Evolutionary conservation across 2,797 vertebrate genomes (phyloP).

Genomic region (Sebastiscus tertius): DNA sequence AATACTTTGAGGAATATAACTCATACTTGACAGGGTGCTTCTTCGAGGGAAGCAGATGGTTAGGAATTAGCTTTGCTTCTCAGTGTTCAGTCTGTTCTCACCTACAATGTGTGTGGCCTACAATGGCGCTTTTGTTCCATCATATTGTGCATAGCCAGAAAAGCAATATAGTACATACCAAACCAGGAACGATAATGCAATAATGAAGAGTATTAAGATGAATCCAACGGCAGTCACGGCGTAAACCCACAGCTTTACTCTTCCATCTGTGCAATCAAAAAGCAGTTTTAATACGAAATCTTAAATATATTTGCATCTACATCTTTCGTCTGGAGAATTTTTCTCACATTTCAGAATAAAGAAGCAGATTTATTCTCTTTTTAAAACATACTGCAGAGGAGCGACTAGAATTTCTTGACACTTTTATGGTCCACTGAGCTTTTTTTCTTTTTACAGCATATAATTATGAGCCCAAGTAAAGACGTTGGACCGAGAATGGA

Average conservation of each 20-base stretch:
- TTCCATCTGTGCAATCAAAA: conserved; percentile 89
- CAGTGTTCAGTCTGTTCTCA: conserved; percentile 9
- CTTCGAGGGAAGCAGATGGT: conserved; percentile 17
- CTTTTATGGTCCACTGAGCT: background rate
- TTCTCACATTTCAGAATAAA: background rate
- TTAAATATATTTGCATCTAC: background rate
- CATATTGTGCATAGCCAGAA: conserved; percentile 2
- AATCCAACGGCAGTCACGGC: conserved; percentile 92
- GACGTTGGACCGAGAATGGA: conserved; percentile 26
- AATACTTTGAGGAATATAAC: conserved; percentile 38
- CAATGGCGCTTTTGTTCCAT: conserved; percentile 19
- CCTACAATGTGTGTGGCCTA: background rate
- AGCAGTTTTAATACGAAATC: conserved; percentile 40
- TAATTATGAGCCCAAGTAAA: conserved; percentile 29
- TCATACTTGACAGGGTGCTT: conserved; percentile 56
- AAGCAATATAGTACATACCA: conserved; percentile 87
- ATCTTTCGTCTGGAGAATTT: background rate
- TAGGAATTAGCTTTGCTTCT: conserved; percentile 5
- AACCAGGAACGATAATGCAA: conserved; percentile 92
- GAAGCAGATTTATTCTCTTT: background rate
- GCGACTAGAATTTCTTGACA: conserved; percentile 1
- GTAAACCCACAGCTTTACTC: conserved; percentile 97
- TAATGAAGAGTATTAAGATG: conserved; percentile 91
- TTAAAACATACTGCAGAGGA: conserved; percentile 4
- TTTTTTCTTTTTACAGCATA: background rate